Evolutionary conservation across 2,888 invertebrate genomes (phyloP), one percentile per base, ranked within the genome.

Genomic region (Orchestes rusci): DNA sequence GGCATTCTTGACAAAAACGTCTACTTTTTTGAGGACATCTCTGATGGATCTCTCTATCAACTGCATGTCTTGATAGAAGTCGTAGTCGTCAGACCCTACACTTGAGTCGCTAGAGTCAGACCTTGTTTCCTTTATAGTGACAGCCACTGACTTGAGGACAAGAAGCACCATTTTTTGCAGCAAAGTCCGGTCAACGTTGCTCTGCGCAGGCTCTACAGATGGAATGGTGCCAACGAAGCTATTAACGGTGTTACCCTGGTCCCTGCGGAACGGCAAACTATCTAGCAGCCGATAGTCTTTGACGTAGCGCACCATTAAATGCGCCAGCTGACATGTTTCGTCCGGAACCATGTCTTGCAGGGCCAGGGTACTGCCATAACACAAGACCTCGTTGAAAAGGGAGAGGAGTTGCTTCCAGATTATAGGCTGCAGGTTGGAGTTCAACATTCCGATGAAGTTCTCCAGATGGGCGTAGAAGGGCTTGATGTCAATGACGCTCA

Each of bases 351-450:
- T 79, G 65, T 90, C 90, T 68, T 92, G 91, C 53, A 92, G 70
- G 1, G 91, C 90, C 56, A 92, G 70, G 20, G 92, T 92, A 53
- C 89, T 91, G 2, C 91, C 91, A 65, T 92, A 92, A 67, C 92
- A 92, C 39, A 92, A 68, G 5, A 91, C 89, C 69, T 92, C 91
- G 66, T 91, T 91, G 57, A 91, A 89, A 20, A 92, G 71, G 56
- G 85, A 85, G 49, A 92, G 67, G 59, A 91, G 73, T 68, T 89
- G 88, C 58, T 85, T 82, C 78, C 91, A 91, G 55, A 91, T 80
- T 35, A 88, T 76, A 50, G 85, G 80, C 1, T 89, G 84, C n/a
- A 91, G 70, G 54, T 78, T 73, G 63, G 77, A 82, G 32, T 80
- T 67, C 48, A 73, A 72, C 48, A 84, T 70, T 47, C 82, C 76